Conservation (phyloP, 2,797 vertebrate species). For the Oreochromis grahami region DNA sequence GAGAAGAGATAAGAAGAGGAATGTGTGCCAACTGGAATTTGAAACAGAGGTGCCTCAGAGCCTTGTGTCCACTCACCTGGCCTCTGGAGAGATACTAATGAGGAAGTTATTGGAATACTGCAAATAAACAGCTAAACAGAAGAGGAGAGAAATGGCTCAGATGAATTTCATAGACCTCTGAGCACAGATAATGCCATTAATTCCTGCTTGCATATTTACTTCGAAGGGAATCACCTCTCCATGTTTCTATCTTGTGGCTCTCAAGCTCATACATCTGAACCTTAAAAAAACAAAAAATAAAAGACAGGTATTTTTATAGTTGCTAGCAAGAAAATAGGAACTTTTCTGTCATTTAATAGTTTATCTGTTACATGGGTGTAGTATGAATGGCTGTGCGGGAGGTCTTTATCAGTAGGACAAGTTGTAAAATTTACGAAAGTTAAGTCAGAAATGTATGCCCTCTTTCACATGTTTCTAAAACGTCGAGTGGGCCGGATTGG, state of each 20-base stretch:
- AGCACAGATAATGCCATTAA: not conserved
- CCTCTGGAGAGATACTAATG: slow-evolving; percentile 71
- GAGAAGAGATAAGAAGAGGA: not conserved
- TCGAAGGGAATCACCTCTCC: slow-evolving; percentile 88
- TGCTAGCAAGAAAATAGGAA: not conserved
- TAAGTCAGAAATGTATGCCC: not conserved
- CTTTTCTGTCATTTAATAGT: not conserved
- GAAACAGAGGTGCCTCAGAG: not conserved
- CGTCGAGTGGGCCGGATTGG: not conserved
- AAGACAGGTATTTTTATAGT: not conserved
- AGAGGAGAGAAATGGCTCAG: not conserved
- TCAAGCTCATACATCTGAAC: slow-evolving; percentile 97
- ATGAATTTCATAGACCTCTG: not conserved
- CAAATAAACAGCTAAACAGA: slow-evolving; percentile 67
- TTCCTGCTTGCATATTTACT: slow-evolving; percentile 61
- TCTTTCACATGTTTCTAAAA: not conserved
- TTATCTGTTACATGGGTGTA: not conserved
- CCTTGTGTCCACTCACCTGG: slow-evolving; percentile 52
- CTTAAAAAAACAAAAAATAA: slow-evolving; percentile 51
- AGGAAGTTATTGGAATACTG: slow-evolving; percentile 58
- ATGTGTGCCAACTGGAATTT: not conserved
- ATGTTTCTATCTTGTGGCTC: slow-evolving; percentile 95
- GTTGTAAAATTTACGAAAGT: not conserved
- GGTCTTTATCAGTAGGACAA: not conserved
- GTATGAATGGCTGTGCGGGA: rapidly evolving